Conservation (phyloP, 2,797 vertebrate species). For the Craterocephalus amniculus region DNA sequence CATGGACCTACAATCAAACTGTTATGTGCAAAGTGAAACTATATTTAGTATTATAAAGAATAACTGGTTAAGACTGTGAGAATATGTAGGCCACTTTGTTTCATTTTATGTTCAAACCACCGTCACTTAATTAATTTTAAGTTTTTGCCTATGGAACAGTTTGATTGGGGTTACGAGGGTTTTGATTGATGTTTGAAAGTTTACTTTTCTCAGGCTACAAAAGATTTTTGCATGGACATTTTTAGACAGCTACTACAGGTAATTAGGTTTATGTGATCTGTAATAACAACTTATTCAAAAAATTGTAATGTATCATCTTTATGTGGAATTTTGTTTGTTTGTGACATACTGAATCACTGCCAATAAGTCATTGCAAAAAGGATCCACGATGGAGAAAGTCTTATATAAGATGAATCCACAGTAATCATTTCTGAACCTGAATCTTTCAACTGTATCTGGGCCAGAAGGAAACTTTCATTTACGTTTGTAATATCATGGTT, state of each 20-base stretch:
- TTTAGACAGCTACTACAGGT: no score
- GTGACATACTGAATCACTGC: background rate
- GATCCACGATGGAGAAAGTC: background rate
- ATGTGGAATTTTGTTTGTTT: background rate
- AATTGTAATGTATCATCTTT: no score
- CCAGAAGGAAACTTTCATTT: slow-evolving; percentile 19
- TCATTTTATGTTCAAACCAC: background rate
- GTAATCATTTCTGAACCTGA: background rate
- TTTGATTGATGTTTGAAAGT: no score
- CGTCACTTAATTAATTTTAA: background rate
- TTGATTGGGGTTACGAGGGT: no score
- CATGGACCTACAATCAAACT: background rate
- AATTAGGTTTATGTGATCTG: no score
- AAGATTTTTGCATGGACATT: background rate
- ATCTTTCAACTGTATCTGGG: background rate
- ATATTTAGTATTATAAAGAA: background rate
- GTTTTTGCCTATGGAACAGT: no score
- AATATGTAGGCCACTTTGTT: background rate
- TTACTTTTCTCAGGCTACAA: no score
- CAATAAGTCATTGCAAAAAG: background rate
- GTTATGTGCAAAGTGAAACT: background rate
- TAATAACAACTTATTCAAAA: no score
- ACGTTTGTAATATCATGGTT: slow-evolving; percentile 5
- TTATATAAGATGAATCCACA: background rate
- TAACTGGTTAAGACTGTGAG: background rate